Evolutionary conservation across 2,888 invertebrate species (phyloP), one percentile per base, ranked within the genome.

Genomic region (Aphrophora alni): DNA sequence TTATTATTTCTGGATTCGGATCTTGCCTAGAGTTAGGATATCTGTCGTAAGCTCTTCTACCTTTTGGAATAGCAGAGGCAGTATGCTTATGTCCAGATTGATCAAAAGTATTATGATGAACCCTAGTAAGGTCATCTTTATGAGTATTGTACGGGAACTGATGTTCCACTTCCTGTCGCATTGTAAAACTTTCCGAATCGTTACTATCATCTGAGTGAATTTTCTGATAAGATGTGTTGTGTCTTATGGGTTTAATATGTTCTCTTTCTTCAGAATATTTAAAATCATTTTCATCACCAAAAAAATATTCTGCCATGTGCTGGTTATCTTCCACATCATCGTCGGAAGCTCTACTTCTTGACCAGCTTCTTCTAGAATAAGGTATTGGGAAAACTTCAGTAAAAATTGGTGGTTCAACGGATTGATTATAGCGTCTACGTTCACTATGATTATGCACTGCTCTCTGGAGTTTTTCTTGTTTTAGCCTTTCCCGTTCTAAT

Each of bases 401-500:
- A 0, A 81, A 59, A 38, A 81, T 82, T 69, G 84, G 81, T 7
- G 78, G 82, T 73, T 82, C 82, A 4, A 77, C 78, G n/a, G 77
- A 28, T n/a, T 81, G 78, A 24, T 27, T 69, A 26, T 51, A 44
- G 25, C 80, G 77, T 59, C 78, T 77, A 44, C 77, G 80, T 74
- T 81, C 84, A 70, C 51, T 75, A 44, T 82, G 80, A 33, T 70
- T 33, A 84, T 90, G 89, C 83, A 90, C 68, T 38, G 77, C 82
- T 74, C 77, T 90, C 69, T 90, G 86, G 33, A 80, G 80, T 38
- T 81, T 90, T 71, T 90, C 86, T 85, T 92, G 91, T 84, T 91
- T 91, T 83, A 92, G 90, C 80, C 92, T 89, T 85, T 94, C 93
- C 82, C 93, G 90, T 87, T 96, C 96, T 88, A 96, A 91, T 83